These are phyloP conservation scores for Steinernema scapterisci DNA, from an alignment of 2,888 invertebrate genomes.

Conservation along the genomic window DNA sequence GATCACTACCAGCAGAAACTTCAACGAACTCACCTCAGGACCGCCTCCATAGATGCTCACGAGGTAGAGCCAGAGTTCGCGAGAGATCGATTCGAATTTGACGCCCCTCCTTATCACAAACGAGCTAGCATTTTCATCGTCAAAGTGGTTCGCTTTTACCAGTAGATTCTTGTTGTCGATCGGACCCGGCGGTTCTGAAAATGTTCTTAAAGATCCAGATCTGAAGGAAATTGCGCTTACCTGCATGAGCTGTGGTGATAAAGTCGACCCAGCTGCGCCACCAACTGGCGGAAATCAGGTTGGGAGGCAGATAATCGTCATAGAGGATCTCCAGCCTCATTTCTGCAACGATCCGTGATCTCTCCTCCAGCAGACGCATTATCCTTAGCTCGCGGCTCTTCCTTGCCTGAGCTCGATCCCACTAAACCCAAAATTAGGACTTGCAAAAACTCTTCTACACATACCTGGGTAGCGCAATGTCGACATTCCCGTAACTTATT, in stretches of 20 bases:
- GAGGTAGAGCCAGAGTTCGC: conserved; percentile 69
- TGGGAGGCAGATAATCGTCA: conserved; percentile 1
- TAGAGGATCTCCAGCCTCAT: not conserved
- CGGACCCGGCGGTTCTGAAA: conserved; percentile 41
- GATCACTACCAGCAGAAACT: not conserved
- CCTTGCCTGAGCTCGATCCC: conserved; percentile 6
- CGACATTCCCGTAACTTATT: not conserved
- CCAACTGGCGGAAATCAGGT: conserved; percentile 21
- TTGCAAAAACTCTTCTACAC: not conserved
- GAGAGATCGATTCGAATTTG: conserved; percentile 62
- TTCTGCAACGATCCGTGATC: not conserved
- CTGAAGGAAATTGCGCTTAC: not conserved
- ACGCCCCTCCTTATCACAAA: conserved; percentile 41
- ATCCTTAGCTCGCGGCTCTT: conserved; percentile 16
- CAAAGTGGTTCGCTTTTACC: not conserved
- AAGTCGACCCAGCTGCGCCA: conserved; percentile 33
- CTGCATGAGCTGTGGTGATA: conserved; percentile 1
- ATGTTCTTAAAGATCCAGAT: not conserved
- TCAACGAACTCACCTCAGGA: conserved; percentile 63
- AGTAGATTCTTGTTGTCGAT: conserved; percentile 40
- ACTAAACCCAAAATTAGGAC: not conserved
- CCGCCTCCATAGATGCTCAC: conserved; percentile 69
- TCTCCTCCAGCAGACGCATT: conserved; percentile 3
- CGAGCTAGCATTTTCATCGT: not conserved
- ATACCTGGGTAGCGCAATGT: not conserved